Evolutionary conservation across 2,113 vertebrate genomes (phyloP).

Genomic region (Urocitellus parryii): DNA sequence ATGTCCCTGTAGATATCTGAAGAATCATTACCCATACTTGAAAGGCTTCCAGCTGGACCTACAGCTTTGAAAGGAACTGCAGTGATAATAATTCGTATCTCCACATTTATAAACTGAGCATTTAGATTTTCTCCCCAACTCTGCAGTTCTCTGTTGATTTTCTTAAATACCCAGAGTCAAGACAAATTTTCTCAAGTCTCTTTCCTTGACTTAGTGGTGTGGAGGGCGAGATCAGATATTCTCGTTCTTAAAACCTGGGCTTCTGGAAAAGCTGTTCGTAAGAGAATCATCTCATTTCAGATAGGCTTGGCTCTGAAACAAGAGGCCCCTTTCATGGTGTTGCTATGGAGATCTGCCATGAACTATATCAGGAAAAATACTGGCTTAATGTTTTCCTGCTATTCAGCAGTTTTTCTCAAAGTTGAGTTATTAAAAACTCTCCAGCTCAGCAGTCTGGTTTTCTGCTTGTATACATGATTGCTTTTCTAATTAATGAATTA

Average conservation of each 20-base stretch:
- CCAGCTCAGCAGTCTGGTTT: constrained; percentile 27
- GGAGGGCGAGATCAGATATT: constrained; percentile 21
- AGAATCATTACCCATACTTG: background rate
- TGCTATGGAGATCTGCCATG: constrained; percentile 57
- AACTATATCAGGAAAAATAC: constrained; percentile 54
- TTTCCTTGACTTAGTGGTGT: background rate
- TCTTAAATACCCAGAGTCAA: background rate
- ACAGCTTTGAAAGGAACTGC: background rate
- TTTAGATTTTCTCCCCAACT: background rate
- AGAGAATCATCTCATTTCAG: constrained; percentile 59
- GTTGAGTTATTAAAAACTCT: constrained; percentile 42
- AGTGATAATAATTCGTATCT: background rate
- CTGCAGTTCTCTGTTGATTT: background rate
- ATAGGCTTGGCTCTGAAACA: constrained; percentile 52
- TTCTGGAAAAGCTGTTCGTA: constrained; percentile 50
- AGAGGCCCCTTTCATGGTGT: constrained; percentile 61
- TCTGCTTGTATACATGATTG: background rate
- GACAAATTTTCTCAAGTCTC: constrained; percentile 13
- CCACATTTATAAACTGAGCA: background rate
- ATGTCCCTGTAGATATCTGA: background rate
- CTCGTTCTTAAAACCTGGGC: constrained; percentile 19
- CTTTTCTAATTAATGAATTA: constrained; percentile 61
- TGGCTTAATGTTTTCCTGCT: constrained; percentile 60
- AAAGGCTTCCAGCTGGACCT: background rate
- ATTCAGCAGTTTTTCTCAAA: constrained; percentile 8